Conservation (phyloP, 2,888 invertebrate species). For the Baccha elongata region DNA sequence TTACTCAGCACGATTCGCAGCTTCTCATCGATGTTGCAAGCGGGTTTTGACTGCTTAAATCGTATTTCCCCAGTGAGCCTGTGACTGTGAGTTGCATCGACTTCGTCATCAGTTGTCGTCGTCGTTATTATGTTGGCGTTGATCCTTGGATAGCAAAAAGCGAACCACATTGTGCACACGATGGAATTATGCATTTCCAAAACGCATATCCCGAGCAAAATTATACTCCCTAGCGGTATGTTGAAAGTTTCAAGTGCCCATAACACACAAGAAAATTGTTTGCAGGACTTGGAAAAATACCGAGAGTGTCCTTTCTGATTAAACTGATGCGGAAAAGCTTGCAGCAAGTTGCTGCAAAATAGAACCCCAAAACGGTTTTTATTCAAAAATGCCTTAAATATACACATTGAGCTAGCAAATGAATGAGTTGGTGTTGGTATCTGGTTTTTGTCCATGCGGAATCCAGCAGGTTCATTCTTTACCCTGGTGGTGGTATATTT, state of each 20-base stretch:
- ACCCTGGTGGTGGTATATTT: conserved; percentile 40
- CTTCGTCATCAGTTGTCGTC: background rate
- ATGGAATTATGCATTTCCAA: conserved; percentile 22
- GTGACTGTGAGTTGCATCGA: background rate
- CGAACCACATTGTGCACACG: background rate
- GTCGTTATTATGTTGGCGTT: conserved; percentile 7
- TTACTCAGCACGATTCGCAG: conserved; percentile 30
- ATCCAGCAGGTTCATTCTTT: conserved; percentile 15
- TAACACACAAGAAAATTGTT: conserved; percentile 31
- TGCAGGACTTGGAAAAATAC: conserved; percentile 37
- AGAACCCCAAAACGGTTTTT: background rate
- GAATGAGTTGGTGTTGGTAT: background rate
- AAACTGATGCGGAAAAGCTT: conserved; percentile 51
- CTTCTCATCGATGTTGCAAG: conserved; percentile 26
- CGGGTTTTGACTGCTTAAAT: conserved; percentile 16
- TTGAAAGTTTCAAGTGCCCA: conserved; percentile 46
- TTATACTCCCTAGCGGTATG: conserved; percentile 2
- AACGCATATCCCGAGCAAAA: conserved; percentile 30
- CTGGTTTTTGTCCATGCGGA: conserved; percentile 2
- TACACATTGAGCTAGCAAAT: background rate
- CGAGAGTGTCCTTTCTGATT: conserved; percentile 52
- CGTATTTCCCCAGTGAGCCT: conserved; percentile 22
- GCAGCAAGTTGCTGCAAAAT: conserved; percentile 3
- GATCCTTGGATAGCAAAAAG: conserved; percentile 8
- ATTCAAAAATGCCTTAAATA: conserved; percentile 2